These are phyloP conservation scores for Bombylius discolor DNA, from an alignment of 2,888 invertebrate genomes.

Conservation along the genomic window DNA sequence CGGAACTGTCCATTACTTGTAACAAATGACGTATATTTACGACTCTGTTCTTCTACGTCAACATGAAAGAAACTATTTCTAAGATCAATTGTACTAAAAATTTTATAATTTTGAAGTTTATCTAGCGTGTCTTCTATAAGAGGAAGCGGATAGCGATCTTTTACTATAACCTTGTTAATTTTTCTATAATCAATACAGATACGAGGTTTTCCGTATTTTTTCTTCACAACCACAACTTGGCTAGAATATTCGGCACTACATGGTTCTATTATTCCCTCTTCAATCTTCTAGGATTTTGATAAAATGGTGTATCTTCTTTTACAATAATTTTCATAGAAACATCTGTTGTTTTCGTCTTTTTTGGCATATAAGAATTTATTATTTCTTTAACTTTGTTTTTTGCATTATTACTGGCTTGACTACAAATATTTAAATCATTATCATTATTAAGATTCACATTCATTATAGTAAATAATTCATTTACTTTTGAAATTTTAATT, in stretches of 20 bases:
- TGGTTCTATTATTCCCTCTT: slow-evolving; percentile 7
- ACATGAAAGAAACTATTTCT: no score
- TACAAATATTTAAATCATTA: slow-evolving; percentile 1
- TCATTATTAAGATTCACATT: neutral
- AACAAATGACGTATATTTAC: no score
- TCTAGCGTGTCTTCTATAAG: neutral
- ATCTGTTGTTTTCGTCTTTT: neutral
- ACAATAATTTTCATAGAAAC: slow-evolving; percentile 12
- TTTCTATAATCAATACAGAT: slow-evolving; percentile 3
- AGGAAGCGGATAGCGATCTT: slow-evolving; percentile 7
- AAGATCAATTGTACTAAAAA: no score
- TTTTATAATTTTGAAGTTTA: no score
- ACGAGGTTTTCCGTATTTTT: slow-evolving; percentile 8
- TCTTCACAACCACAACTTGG: slow-evolving; percentile 7
- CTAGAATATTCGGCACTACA: slow-evolving; percentile 10
- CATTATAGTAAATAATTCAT: no score
- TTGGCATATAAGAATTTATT: neutral
- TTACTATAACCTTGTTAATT: neutral
- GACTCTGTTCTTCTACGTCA: no score
- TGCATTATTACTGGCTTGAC: no score
- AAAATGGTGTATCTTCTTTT: slow-evolving; percentile 7
- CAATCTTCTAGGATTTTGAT: slow-evolving; percentile 4
- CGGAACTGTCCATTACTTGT: no score
- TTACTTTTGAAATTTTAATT: no score
- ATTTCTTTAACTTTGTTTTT: no score